Conservation (phyloP, 1,140 invertebrate species). For the Eriosoma lanigerum region DNA sequence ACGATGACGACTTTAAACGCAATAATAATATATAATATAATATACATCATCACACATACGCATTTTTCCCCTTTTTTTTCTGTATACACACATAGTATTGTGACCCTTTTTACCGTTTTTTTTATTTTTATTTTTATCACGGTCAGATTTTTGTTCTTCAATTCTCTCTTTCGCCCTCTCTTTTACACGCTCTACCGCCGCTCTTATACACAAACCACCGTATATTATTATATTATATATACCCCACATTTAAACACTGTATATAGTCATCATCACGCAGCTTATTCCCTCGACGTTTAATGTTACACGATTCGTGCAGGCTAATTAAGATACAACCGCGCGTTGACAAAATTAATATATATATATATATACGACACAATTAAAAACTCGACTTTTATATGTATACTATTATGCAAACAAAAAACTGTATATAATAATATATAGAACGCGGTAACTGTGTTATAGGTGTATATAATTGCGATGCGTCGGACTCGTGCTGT, state of each 20-base stretch:
- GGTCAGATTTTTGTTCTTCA: slow-evolving; percentile 15
- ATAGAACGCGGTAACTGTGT: background rate
- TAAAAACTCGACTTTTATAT: slow-evolving; percentile 1
- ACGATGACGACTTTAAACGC: too few relatives aligned
- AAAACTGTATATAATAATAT: background rate
- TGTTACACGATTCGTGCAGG: slow-evolving; percentile 36
- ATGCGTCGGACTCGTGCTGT: slow-evolving; percentile 15
- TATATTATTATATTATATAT: background rate
- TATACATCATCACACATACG: too few relatives aligned
- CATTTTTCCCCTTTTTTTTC: background rate
- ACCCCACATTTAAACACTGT: background rate
- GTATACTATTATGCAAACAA: too few relatives aligned
- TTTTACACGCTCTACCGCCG: too few relatives aligned
- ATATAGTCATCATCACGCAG: background rate
- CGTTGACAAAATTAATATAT: background rate
- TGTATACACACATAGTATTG: background rate
- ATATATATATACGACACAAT: background rate
- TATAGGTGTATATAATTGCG: background rate
- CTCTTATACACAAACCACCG: too few relatives aligned
- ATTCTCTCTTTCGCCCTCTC: background rate
- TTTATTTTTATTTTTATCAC: slow-evolving; percentile 14
- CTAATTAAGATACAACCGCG: slow-evolving; percentile 48
- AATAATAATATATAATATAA: too few relatives aligned
- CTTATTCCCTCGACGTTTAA: slow-evolving; percentile 24
- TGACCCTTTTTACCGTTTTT: slow-evolving; percentile 8